phyloP scores from a whole-genome alignment of 2,888 invertebrate species.

The Tyria jacobaeae region DNA sequence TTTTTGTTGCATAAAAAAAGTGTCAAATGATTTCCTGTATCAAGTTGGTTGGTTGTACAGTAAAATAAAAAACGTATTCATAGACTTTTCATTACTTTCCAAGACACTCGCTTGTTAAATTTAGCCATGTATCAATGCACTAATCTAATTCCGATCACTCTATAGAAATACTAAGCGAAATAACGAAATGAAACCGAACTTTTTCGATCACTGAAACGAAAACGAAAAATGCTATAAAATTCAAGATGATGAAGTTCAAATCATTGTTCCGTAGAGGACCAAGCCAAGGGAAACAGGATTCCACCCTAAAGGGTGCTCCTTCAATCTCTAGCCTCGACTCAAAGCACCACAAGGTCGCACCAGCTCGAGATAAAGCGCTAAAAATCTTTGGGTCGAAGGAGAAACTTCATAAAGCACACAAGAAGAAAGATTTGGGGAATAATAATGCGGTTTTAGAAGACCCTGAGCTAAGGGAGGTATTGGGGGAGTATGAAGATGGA shows the following conservation, averaged over 20 bases:
- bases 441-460: slow-evolving; percentile 84
- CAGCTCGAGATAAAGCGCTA: slow-evolving; percentile 76
- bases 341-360: slow-evolving; percentile 85
- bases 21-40: slow-evolving; percentile 44
- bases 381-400: slow-evolving; percentile 86
- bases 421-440: slow-evolving; percentile 80
- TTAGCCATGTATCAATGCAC: slow-evolving; percentile 24
- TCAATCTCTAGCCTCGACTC: slow-evolving; percentile 89
- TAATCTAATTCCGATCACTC: slow-evolving; percentile 57
- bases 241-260: slow-evolving; percentile 96
- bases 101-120: slow-evolving; percentile 16
- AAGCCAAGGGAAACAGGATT: slow-evolving; percentile 85
- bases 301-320: slow-evolving; percentile 87
- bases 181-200: slow-evolving; percentile 58
- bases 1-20: slow-evolving; percentile 44
- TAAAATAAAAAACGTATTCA: slow-evolving; percentile 2
- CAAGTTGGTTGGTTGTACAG: slow-evolving; percentile 14
- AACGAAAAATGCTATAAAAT: slow-evolving; percentile 67
- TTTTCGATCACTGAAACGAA: slow-evolving; percentile 77
- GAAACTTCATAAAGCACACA: slow-evolving; percentile 81
- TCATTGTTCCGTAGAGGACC: slow-evolving; percentile 96
- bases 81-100: slow-evolving; percentile 9
- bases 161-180: slow-evolving; percentile 39
- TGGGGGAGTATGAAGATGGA: slow-evolving; percentile 73
- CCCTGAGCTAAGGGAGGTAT: slow-evolving; percentile 74